A percentile compares a stretch with the other conserved stretches of the same genome.
phyloP scores from a whole-genome alignment of 2,113 vertebrate genomes.

The Litocranius walleri region DNA sequence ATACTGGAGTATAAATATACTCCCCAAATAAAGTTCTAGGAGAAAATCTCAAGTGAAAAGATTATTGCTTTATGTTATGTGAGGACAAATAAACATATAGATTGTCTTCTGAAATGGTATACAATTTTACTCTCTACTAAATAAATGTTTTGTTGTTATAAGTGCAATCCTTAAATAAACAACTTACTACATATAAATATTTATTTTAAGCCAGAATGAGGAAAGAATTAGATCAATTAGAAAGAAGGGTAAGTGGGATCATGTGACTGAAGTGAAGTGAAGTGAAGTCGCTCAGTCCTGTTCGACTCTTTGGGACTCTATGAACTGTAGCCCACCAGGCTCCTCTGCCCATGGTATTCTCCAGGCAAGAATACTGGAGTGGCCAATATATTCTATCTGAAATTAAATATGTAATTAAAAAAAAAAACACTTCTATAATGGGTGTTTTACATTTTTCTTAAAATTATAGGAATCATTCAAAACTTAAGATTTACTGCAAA shows the following conservation, averaged over 20 bases:
- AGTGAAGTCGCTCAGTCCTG: no score
- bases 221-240: neutral
- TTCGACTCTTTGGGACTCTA: no score
- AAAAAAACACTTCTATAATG: neutral
- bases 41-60: neutral
- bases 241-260: neutral
- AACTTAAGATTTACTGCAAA: neutral
- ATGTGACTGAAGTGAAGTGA: neutral
- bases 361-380: no score
- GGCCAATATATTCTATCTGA: neutral
- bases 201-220: neutral
- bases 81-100: neutral
- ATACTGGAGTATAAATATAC: no score
- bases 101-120: neutral
- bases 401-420: neutral
- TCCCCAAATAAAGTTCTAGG: neutral
- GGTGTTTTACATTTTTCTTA: neutral
- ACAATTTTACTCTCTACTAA: neutral
- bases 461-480: neutral
- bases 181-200: neutral
- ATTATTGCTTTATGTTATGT: neutral
- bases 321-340: no score
- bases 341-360: no score
- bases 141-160: neutral
- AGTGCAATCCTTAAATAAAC: neutral